Percentiles rank a stretch among this genome's conserved stretches.
Evolutionary conservation across 2,888 invertebrate genomes (phyloP).

Genomic region (Drosophila lutescens): DNA sequence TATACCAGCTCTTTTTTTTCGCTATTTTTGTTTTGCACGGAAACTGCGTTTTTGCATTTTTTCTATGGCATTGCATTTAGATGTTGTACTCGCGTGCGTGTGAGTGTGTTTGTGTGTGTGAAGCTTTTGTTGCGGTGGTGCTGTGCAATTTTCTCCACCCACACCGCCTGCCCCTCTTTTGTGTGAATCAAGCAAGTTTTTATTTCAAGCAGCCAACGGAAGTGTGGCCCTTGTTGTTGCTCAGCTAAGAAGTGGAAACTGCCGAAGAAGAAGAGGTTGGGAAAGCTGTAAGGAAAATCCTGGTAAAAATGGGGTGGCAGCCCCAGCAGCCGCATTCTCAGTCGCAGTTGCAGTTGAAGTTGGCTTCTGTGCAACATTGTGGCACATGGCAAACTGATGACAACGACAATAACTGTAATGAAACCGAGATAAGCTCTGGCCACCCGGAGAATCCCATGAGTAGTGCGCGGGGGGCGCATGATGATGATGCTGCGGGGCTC

Average conservation of each 20-base stretch:
- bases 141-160: constrained; percentile 59
- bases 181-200: constrained; percentile 68
- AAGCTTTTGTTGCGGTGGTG: constrained; percentile 74
- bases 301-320: background rate
- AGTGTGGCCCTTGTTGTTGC: constrained; percentile 65
- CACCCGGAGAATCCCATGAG: constrained; percentile 14
- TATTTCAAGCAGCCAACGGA: constrained; percentile 77
- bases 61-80: constrained; percentile 73
- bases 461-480: background rate
- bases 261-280: constrained; percentile 11
- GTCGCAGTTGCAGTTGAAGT: constrained; percentile 44
- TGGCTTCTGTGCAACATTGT: constrained; percentile 63
- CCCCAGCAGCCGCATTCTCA: background rate
- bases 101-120: constrained; percentile 15
- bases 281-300: background rate
- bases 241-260: constrained; percentile 61
- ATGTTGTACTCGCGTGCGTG: constrained; percentile 59
- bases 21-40: constrained; percentile 49
- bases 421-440: constrained; percentile 74
- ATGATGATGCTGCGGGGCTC: constrained; percentile 24
- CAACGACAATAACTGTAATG: constrained; percentile 80
- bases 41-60: constrained; percentile 72
- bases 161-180: constrained; percentile 13
- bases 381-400: constrained; percentile 76
- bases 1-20: constrained; percentile 12